phyloP scores from a whole-genome alignment of 2,113 vertebrate genomes.

The Martes martes region DNA sequence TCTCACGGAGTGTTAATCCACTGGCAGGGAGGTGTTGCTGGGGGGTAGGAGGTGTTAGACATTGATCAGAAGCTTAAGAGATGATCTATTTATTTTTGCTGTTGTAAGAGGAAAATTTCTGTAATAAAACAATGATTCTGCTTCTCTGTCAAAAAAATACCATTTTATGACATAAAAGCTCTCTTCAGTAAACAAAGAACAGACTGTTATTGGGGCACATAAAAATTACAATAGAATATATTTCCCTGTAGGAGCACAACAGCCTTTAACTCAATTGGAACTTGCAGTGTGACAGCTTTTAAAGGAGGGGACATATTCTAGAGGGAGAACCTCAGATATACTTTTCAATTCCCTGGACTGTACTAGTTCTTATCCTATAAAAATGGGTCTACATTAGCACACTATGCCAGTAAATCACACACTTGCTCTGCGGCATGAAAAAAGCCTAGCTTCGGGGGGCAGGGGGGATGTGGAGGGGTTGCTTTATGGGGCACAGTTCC shows the following conservation, averaged over 20 bases:
- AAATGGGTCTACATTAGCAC: constrained; percentile 8
- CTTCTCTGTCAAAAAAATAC: constrained; percentile 58
- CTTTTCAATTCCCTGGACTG: constrained; percentile 7
- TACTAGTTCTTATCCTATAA: constrained; percentile 19
- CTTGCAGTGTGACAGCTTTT: background rate
- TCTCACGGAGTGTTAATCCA: constrained; percentile 54
- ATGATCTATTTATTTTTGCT: constrained; percentile 64
- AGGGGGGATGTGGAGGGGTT: too few species aligned
- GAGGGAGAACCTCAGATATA: background rate
- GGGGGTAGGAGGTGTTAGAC: constrained; percentile 60
- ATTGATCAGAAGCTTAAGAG: constrained; percentile 74
- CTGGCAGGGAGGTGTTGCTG: constrained; percentile 56
- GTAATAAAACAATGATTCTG: constrained; percentile 65
- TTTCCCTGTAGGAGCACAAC: constrained; percentile 32
- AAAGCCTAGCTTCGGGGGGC: background rate
- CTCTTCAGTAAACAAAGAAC: constrained; percentile 60
- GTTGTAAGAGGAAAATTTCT: constrained; percentile 43
- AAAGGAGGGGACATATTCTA: background rate
- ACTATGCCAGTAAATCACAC: background rate
- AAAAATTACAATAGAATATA: constrained; percentile 47
- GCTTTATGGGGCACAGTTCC: constrained; percentile 4
- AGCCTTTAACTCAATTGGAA: constrained; percentile 40
- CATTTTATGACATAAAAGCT: constrained; percentile 60
- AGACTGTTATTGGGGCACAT: constrained; percentile 21
- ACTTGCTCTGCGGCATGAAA: background rate